These are phyloP conservation scores for Lithophane leautieri DNA, from an alignment of 2,888 invertebrate species.

Conservation along the genomic window DNA sequence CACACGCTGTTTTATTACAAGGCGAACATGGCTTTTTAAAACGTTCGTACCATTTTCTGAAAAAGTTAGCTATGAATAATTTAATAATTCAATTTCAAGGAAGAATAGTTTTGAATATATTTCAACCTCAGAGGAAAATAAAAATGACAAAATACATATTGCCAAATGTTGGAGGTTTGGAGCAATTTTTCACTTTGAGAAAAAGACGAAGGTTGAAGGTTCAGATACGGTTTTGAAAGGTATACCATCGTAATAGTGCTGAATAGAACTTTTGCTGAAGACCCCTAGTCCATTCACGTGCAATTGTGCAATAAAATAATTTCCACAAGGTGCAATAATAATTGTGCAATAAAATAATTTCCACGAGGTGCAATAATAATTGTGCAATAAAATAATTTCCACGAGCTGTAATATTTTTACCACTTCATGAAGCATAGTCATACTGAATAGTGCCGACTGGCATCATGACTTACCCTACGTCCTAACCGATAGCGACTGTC, in stretches of 20 bases:
- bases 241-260: background rate
- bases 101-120: background rate
- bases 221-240: background rate
- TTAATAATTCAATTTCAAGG: background rate
- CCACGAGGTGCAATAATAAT: background rate
- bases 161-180: background rate
- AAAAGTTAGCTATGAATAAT: conserved; percentile 8
- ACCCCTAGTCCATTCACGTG: background rate
- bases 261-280: background rate
- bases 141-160: too few relatives aligned
- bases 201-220: background rate
- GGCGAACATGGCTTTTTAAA: conserved; percentile 30
- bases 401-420: background rate
- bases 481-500: background rate
- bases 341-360: too few relatives aligned
- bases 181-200: background rate
- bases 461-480: background rate
- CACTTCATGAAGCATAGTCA: background rate
- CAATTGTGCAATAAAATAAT: background rate
- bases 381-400: background rate
- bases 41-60: conserved; percentile 7
- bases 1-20: conserved; percentile 24
- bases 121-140: background rate
- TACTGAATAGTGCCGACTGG: background rate
- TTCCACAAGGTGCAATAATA: too few relatives aligned